Evolutionary conservation across 2,888 invertebrate species (phyloP).

Genomic region (Noctua janthina): DNA sequence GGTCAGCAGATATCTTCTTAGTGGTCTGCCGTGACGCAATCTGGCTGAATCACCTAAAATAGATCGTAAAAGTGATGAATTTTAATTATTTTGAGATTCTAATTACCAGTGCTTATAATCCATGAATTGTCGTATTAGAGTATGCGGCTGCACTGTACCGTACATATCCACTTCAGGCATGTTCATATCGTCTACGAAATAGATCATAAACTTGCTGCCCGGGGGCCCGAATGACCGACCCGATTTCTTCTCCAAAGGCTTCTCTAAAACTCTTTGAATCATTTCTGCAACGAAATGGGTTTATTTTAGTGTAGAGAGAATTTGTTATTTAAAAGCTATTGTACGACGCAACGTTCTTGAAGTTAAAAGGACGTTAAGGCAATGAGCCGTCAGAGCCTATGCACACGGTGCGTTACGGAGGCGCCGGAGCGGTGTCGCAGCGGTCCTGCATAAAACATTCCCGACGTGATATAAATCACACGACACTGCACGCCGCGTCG

Average conservation of each 20-base stretch:
- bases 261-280: slow-evolving; percentile 96
- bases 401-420: neutral
- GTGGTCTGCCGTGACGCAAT: neutral
- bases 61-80: neutral
- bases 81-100: neutral
- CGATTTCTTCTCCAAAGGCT: slow-evolving; percentile 98
- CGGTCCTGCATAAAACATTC: neutral
- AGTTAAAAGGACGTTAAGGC: neutral
- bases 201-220: slow-evolving; percentile 97
- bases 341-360: neutral
- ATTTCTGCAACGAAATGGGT: slow-evolving; percentile 90
- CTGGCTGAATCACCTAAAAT: neutral
- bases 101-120: slow-evolving; percentile 97
- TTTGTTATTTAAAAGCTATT: neutral
- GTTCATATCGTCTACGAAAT: slow-evolving; percentile 98
- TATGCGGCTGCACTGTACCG: slow-evolving; percentile 98
- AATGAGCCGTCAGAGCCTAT: no score
- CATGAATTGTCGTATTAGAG: slow-evolving; percentile 97
- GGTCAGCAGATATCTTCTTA: neutral
- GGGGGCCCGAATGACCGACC: slow-evolving; percentile 98
- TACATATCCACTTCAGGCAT: slow-evolving; percentile 99
- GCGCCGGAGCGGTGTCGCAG: neutral
- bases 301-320: neutral
- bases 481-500: no score
- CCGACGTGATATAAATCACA: neutral